Conservation (phyloP, 1,140 invertebrate genomes). For the Plodia interpunctella region DNA sequence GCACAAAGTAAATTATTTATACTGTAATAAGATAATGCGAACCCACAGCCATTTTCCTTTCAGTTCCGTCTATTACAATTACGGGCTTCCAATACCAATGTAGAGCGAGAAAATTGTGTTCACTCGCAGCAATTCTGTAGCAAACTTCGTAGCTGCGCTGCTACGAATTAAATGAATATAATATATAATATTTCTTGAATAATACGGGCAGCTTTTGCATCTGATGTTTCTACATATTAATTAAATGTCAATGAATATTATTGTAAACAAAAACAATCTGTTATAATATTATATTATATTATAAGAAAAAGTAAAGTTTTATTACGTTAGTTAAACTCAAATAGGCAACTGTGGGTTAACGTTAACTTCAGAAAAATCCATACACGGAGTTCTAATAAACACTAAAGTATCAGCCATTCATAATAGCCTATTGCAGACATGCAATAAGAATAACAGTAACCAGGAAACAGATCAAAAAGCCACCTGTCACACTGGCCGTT, state of each 20-base stretch:
- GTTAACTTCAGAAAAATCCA: neutral
- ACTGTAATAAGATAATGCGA: too few relatives aligned
- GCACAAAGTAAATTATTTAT: too few relatives aligned
- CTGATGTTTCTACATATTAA: too few relatives aligned
- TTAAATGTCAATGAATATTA: too few relatives aligned
- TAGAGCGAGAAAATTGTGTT: neutral
- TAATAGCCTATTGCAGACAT: too few relatives aligned
- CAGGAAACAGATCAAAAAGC: conserved; percentile 20
- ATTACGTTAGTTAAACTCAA: too few relatives aligned
- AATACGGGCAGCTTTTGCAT: too few relatives aligned
- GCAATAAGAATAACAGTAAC: neutral
- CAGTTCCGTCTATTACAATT: neutral
- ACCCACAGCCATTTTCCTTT: too few relatives aligned
- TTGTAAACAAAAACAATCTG: too few relatives aligned
- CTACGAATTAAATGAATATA: neutral
- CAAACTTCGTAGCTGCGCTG: neutral
- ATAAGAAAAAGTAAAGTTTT: too few relatives aligned
- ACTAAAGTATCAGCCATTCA: neutral
- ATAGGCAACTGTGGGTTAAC: neutral
- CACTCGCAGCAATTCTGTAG: neutral
- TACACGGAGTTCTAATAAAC: neutral
- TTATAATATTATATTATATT: too few relatives aligned
- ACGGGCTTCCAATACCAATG: too few relatives aligned
- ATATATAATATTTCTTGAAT: neutral
- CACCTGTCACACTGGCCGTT: conserved; percentile 20